Percentiles rank a stretch among this genome's conserved stretches.
phyloP scores from a whole-genome alignment of 2,113 vertebrate species.

The Dolichotis patagonum region DNA sequence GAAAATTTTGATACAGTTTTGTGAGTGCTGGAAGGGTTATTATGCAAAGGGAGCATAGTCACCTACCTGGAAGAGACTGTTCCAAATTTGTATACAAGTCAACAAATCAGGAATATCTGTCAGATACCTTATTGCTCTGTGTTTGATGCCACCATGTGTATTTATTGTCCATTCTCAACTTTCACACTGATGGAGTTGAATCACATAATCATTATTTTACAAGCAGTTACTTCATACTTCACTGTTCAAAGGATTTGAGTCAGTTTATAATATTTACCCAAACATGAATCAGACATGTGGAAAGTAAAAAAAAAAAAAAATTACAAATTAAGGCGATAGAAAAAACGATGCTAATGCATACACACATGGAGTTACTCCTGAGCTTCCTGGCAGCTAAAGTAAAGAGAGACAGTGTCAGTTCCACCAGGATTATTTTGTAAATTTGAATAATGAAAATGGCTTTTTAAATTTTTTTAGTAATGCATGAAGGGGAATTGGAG shows the following conservation, averaged over 20 bases:
- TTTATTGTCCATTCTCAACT: background rate
- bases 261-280: background rate
- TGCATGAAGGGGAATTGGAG: no score
- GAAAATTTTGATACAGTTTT: background rate
- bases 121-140: background rate
- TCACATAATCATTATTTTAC: slow-evolving; percentile 8
- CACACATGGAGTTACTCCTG: background rate
- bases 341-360: background rate
- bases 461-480: background rate
- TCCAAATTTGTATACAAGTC: background rate
- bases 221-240: slow-evolving; percentile 17
- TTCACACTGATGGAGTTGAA: background rate
- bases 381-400: background rate
- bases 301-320: slow-evolving; percentile 31
- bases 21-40: background rate
- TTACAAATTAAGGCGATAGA: background rate
- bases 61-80: background rate
- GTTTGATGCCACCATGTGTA: background rate
- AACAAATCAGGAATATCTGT: background rate
- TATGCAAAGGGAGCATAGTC: background rate
- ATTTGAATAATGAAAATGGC: background rate
- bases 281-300: background rate
- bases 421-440: background rate
- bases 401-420: background rate
- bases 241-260: slow-evolving; percentile 24